Conservation (phyloP, 2,888 invertebrate genomes). For the Diadegma fenestrale region DNA sequence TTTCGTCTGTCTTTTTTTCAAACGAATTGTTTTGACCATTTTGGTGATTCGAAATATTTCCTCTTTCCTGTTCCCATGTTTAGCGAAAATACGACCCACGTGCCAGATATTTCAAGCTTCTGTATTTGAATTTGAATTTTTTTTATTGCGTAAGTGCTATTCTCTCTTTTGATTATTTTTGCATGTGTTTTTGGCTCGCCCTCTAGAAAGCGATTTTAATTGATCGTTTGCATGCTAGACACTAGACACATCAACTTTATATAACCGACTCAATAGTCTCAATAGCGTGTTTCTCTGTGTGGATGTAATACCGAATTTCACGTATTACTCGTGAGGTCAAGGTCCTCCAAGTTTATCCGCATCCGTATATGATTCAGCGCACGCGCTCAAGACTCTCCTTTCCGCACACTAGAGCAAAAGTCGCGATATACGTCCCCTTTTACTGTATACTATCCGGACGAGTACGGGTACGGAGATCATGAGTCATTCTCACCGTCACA, state of each 20-base stretch:
- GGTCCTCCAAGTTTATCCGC: conserved; percentile 57
- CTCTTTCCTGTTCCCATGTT: neutral
- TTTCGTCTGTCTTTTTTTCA: no score
- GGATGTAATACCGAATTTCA: conserved; percentile 47
- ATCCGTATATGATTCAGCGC: conserved; percentile 66
- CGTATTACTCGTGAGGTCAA: conserved; percentile 68
- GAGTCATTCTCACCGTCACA: conserved; percentile 54
- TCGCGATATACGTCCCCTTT: conserved; percentile 45
- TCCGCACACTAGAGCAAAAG: conserved; percentile 45
- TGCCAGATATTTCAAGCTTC: neutral
- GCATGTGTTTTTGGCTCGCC: conserved; percentile 6
- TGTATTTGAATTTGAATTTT: neutral
- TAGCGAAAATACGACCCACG: neutral
- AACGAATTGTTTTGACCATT: neutral
- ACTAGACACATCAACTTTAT: conserved; percentile 17
- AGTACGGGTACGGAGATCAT: conserved; percentile 49
- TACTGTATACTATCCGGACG: conserved; percentile 31
- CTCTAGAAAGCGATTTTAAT: neutral
- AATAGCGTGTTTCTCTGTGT: neutral
- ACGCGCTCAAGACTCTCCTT: conserved; percentile 60
- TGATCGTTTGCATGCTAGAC: conserved; percentile 27
- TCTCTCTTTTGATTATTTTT: neutral
- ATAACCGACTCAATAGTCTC: conserved; percentile 14
- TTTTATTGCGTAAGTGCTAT: neutral
- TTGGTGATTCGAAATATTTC: neutral